Conservation (phyloP, 2,888 invertebrate genomes). For the Drosophila bunnanda region DNA sequence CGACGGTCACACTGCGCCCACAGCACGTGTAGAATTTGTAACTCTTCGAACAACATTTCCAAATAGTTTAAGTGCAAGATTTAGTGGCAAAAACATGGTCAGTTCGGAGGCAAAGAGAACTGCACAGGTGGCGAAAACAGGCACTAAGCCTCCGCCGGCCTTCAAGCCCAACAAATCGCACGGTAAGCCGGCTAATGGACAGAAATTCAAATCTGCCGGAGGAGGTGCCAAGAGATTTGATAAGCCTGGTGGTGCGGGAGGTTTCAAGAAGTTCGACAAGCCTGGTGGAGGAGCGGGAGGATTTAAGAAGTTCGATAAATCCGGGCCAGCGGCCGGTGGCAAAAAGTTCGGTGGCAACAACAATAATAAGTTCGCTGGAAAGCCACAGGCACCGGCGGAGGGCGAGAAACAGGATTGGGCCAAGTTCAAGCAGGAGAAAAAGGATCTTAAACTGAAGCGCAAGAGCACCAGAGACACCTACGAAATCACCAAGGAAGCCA, state of each 20-base stretch:
- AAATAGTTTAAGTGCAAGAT: constrained; percentile 7
- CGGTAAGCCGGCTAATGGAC: constrained; percentile 6
- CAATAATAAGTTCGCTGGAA: constrained; percentile 37
- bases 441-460: constrained; percentile 88
- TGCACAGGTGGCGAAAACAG: constrained; percentile 19
- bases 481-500: constrained; percentile 86
- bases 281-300: not conserved
- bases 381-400: constrained; percentile 46
- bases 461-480: constrained; percentile 86
- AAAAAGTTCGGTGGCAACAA: constrained; percentile 27
- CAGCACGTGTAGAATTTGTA: constrained; percentile 31
- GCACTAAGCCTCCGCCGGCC: constrained; percentile 10
- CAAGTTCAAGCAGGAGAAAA: constrained; percentile 91
- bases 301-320: constrained; percentile 18
- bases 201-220: constrained; percentile 21
- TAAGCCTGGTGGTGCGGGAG: not conserved
- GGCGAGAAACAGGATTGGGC: constrained; percentile 89
- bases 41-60: constrained; percentile 14
- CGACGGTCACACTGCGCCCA: constrained; percentile 6
- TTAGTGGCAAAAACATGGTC: constrained; percentile 20
- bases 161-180: constrained; percentile 16
- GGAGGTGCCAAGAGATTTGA: constrained; percentile 6
- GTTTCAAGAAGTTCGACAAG: constrained; percentile 13
- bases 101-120: constrained; percentile 34
- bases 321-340: not conserved